phyloP scores from a whole-genome alignment of 2,888 invertebrate species.

The Mythimna impura region DNA sequence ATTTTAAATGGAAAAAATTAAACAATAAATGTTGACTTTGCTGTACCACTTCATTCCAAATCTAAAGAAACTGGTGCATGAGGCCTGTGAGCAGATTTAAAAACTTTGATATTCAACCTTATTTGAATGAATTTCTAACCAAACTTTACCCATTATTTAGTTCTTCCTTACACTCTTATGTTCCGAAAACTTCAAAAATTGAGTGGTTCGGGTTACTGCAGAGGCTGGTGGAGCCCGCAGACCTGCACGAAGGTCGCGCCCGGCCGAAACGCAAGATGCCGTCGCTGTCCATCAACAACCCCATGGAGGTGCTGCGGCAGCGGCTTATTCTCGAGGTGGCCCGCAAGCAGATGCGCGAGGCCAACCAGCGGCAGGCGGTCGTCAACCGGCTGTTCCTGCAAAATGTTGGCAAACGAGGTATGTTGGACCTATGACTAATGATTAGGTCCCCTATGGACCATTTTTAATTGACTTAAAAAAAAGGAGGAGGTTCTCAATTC shows the following conservation, averaged over 20 bases:
- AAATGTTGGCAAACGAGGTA: constrained; percentile 94
- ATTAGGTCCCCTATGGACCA: too few species aligned
- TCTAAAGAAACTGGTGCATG: not conserved
- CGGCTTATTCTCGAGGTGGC: constrained; percentile 95
- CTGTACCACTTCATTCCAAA: not conserved
- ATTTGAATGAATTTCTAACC: not conserved
- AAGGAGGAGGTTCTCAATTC: too few species aligned
- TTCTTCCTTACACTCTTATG: not conserved
- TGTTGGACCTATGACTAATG: not conserved
- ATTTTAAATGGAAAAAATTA: not conserved
- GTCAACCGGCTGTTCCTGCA: constrained; percentile 94
- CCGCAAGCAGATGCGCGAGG: constrained; percentile 95
- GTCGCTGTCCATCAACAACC: constrained; percentile 96
- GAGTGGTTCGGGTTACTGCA: constrained; percentile 65
- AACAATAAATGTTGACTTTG: not conserved
- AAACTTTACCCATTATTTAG: not conserved
- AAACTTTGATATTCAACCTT: not conserved
- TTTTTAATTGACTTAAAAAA: too few species aligned
- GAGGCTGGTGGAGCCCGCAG: constrained; percentile 71
- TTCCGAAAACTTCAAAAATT: constrained; percentile 37
- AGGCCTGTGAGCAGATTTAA: not conserved
- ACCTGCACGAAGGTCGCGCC: constrained; percentile 78
- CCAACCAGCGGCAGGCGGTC: constrained; percentile 92
- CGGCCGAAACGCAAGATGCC: constrained; percentile 92
- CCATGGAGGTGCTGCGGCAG: constrained; percentile 96